Evolutionary conservation across 2,888 invertebrate genomes (phyloP).

Genomic region (Neoascia interrupta): DNA sequence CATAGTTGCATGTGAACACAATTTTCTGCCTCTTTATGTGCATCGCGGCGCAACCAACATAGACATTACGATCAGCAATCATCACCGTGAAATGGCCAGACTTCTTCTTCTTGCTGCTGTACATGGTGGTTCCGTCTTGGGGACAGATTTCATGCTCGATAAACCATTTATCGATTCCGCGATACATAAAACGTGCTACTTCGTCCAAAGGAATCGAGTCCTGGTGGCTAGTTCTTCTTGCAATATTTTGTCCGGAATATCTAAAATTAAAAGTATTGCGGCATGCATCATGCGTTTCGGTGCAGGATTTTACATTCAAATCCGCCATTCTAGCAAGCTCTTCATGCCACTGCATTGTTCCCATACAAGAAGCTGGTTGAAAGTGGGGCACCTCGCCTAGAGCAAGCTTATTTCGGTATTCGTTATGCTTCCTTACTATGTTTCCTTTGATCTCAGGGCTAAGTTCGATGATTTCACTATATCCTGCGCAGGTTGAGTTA

Average conservation of each 20-base stretch:
- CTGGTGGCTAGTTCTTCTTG: background rate
- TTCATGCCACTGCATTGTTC: constrained; percentile 62
- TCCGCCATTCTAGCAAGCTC: constrained; percentile 70
- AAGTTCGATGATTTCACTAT: constrained; percentile 31
- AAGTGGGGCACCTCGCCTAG: constrained; percentile 53
- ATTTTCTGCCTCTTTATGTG: constrained; percentile 32
- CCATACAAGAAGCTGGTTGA: constrained; percentile 64
- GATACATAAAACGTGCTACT: constrained; percentile 11
- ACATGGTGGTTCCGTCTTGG: constrained; percentile 4
- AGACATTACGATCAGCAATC: constrained; percentile 47
- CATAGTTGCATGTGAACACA: constrained; percentile 70
- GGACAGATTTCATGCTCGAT: constrained; percentile 51
- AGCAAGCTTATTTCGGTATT: constrained; percentile 63
- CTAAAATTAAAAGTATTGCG: constrained; percentile 66
- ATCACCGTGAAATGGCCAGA: constrained; percentile 71
- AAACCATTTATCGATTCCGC: constrained; percentile 67
- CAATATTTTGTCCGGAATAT: constrained; percentile 70
- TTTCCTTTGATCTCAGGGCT: constrained; percentile 31
- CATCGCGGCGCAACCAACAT: constrained; percentile 65
- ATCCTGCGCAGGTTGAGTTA: constrained; percentile 33
- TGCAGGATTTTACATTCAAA: constrained; percentile 67
- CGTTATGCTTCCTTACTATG: constrained; percentile 68
- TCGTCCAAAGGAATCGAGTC: constrained; percentile 1
- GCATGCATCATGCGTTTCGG: constrained; percentile 64
- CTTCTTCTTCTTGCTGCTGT: constrained; percentile 46